Evolutionary conservation across 1,140 invertebrate species (phyloP).

Genomic region (Myzus persicae): DNA sequence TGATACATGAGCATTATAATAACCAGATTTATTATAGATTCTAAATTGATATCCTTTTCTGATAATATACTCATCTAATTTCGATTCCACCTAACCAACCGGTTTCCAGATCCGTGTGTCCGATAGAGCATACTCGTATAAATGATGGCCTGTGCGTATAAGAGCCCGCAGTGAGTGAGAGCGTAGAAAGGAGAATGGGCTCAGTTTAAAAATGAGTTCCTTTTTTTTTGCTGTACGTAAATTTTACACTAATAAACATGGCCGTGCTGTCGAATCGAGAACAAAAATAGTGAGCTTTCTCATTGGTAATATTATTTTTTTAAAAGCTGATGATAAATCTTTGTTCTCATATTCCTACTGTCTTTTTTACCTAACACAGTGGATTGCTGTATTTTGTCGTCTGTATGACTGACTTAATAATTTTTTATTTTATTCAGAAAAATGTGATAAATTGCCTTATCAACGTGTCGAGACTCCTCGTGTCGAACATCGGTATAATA

Average conservation of each 20-base stretch:
- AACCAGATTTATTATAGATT: constrained; percentile 33
- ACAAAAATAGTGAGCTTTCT: constrained; percentile 37
- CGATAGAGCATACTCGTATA: constrained; percentile 5
- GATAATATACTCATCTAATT: constrained; percentile 24
- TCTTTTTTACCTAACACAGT: not conserved
- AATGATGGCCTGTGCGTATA: not conserved
- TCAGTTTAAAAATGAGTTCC: not conserved
- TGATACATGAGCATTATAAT: constrained; percentile 23
- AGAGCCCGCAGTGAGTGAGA: not conserved
- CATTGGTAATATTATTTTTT: not conserved
- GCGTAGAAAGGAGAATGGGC: not conserved
- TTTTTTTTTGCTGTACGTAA: constrained; percentile 36
- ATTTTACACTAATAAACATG: not conserved
- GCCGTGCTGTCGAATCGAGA: not conserved
- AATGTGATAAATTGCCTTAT: not conserved
- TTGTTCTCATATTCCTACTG: not conserved
- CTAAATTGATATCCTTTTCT: constrained; percentile 28
- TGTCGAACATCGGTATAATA: not conserved
- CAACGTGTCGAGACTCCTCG: not conserved
- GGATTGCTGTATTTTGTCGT: not conserved
- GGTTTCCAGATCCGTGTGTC: constrained; percentile 44
- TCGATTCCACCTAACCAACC: constrained; percentile 28
- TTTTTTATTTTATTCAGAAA: not conserved
- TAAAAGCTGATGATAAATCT: not conserved
- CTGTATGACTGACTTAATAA: not conserved